phyloP scores from a whole-genome alignment of 2,888 invertebrate genomes.

The Abrostola tripartita region DNA sequence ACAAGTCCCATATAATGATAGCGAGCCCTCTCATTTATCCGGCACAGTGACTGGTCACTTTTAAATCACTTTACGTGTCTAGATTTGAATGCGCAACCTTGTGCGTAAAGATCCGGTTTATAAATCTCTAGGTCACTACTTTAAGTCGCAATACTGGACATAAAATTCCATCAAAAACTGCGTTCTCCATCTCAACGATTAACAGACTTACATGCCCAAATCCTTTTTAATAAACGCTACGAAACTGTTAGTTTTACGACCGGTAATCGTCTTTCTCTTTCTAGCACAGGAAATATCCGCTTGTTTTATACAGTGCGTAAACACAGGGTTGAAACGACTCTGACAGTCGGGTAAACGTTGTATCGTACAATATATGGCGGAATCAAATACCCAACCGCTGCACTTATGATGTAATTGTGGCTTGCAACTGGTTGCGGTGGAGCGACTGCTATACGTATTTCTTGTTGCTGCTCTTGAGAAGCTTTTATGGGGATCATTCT shows the following conservation, averaged over 20 bases:
- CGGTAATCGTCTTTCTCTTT: slow-evolving; percentile 1
- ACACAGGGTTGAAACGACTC: slow-evolving; percentile 18
- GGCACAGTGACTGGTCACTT: too few species aligned
- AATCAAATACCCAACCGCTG: slow-evolving; percentile 39
- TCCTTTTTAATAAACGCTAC: slow-evolving; percentile 20
- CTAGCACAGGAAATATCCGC: slow-evolving; percentile 17
- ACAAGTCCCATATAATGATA: too few species aligned
- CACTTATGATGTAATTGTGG: slow-evolving; percentile 19
- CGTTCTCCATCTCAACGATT: background rate
- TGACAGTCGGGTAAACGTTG: slow-evolving; percentile 1
- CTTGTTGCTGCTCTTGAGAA: background rate
- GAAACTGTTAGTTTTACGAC: slow-evolving; percentile 17
- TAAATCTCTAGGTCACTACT: too few species aligned
- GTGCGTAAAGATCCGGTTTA: too few species aligned
- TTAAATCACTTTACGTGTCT: too few species aligned
- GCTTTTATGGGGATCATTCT: background rate
- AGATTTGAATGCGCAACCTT: too few species aligned
- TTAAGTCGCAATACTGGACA: background rate
- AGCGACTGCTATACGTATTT: slow-evolving; percentile 10
- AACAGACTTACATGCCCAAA: slow-evolving; percentile 2
- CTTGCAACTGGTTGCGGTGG: slow-evolving; percentile 25
- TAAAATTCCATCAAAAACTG: background rate
- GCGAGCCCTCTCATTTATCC: too few species aligned
- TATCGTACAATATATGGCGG: slow-evolving; percentile 21
- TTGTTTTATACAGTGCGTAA: slow-evolving; percentile 39